Conservation (phyloP, 2,113 vertebrate species). For the Ailuropoda melanoleuca region DNA sequence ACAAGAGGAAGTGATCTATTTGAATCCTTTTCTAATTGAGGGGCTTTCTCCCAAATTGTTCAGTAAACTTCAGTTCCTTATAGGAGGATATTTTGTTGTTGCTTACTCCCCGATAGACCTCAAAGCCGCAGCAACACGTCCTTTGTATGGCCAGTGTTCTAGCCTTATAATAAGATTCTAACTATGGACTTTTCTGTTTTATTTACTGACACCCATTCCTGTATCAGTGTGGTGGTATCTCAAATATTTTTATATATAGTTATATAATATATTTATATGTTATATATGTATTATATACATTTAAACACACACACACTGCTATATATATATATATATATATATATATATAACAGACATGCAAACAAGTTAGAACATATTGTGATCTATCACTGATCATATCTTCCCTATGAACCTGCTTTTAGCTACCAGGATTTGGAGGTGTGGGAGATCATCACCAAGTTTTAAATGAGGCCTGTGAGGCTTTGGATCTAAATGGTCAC, state of each 20-base stretch:
- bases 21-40: not conserved
- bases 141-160: not conserved
- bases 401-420: not conserved
- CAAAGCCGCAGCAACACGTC: not conserved
- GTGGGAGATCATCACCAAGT: not conserved
- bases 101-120: not conserved
- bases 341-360: not conserved
- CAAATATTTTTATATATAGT: not conserved
- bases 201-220: not conserved
- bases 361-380: not conserved
- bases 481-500: not conserved
- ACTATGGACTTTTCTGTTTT: not conserved
- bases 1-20: not conserved
- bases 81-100: not conserved
- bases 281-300: not conserved
- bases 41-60: not conserved
- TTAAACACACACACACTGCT: not conserved
- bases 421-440: not conserved
- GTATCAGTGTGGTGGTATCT: not conserved
- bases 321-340: not conserved
- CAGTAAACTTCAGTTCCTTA: not conserved
- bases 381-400: not conserved
- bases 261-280: not conserved
- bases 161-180: not conserved
- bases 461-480: not conserved